Percentiles rank a stretch among this genome's conserved stretches.
These are phyloP conservation scores for Sclerurus mexicanus DNA, from an alignment of 2,113 vertebrate genomes.

Conservation along the genomic window DNA sequence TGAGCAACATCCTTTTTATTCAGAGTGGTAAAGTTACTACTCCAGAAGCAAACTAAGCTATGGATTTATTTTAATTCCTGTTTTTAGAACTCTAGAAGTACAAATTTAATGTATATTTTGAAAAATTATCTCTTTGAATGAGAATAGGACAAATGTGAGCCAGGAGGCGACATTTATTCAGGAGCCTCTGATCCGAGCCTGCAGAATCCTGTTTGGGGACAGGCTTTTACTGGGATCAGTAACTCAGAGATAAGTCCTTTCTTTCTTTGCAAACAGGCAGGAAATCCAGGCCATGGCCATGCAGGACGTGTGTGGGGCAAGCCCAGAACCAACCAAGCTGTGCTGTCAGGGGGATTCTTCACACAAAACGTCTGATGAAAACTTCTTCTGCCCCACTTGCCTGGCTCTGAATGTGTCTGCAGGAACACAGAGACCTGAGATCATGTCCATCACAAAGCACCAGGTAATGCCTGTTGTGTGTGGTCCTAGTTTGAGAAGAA, in stretches of 20 bases:
- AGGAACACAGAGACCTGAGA: neutral
- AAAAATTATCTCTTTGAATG: neutral
- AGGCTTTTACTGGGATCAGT: neutral
- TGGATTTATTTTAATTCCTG: neutral
- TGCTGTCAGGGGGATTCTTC: neutral
- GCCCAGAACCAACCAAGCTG: rapidly evolving
- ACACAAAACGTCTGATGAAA: neutral
- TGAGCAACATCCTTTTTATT: rapidly evolving
- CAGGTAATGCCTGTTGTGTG: neutral
- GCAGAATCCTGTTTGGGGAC: neutral
- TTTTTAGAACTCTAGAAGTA: rapidly evolving
- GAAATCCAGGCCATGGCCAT: neutral
- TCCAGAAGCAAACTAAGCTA: neutral
- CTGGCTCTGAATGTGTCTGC: neutral
- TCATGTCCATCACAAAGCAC: neutral
- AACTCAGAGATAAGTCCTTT: neutral
- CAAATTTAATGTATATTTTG: neutral
- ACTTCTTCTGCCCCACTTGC: neutral
- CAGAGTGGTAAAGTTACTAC: rapidly evolving
- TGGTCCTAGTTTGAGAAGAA: neutral
- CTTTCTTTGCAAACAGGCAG: rapidly evolving
- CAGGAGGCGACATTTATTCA: neutral
- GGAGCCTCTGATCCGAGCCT: neutral
- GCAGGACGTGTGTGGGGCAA: rapidly evolving
- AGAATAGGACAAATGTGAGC: neutral